Evolutionary conservation across 2,113 vertebrate genomes (phyloP).

Genomic region (Myocastor coypus): DNA sequence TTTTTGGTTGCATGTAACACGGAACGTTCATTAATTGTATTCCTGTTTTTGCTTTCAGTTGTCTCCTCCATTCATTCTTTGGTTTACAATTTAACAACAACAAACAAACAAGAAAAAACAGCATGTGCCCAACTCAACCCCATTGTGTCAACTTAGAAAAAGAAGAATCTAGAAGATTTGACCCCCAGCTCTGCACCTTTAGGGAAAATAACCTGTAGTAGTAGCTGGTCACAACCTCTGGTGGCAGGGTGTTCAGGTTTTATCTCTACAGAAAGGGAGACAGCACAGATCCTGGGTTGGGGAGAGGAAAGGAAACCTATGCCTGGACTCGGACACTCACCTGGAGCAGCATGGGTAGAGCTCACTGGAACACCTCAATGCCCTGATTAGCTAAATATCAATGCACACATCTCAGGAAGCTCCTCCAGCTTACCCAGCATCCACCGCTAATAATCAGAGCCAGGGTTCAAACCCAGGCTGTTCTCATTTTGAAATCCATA

Average conservation of each 20-base stretch:
- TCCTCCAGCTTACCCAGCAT: not conserved
- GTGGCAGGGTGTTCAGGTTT: not conserved
- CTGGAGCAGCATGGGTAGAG: not conserved
- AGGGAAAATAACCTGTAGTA: not conserved
- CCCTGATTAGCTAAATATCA: not conserved
- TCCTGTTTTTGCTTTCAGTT: conserved; percentile 10
- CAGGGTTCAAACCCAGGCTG: not conserved
- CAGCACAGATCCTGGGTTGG: not conserved
- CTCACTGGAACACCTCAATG: not conserved
- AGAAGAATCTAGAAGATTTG: not conserved
- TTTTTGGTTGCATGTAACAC: too few relatives aligned
- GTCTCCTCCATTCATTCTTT: not conserved
- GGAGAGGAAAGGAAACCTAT: not conserved
- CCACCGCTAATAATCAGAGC: not conserved
- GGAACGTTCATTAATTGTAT: too few relatives aligned
- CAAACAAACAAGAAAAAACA: not conserved
- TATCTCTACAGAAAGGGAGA: not conserved
- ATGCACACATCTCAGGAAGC: not conserved
- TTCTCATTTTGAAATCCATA: not conserved
- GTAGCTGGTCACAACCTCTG: not conserved
- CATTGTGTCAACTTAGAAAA: not conserved
- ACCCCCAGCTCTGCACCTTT: not conserved
- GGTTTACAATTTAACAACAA: not conserved
- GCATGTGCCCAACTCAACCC: not conserved
- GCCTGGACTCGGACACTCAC: not conserved